phyloP scores from a whole-genome alignment of 2,797 vertebrate species.

The Notamacropus eugenii region DNA sequence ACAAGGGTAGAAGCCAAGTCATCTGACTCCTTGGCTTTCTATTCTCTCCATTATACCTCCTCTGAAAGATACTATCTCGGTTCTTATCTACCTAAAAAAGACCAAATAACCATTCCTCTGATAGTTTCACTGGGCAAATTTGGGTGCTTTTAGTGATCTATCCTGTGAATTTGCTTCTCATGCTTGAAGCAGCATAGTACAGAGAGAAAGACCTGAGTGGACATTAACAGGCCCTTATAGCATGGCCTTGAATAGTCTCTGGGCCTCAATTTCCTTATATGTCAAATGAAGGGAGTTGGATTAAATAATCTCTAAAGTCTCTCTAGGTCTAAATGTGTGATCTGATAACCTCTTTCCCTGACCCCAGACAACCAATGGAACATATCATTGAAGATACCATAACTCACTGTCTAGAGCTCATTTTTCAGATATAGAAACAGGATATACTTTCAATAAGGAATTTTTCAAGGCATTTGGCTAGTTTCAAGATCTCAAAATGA shows the following conservation, averaged over 20 bases:
- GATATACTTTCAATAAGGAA: background rate
- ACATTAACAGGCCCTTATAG: background rate
- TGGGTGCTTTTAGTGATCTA: background rate
- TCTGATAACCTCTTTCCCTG: background rate
- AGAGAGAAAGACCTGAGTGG: background rate
- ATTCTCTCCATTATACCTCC: background rate
- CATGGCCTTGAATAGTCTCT: background rate
- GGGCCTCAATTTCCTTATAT: background rate
- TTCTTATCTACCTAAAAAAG: background rate
- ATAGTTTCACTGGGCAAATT: background rate
- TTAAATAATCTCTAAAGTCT: background rate
- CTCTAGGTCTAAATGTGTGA: background rate
- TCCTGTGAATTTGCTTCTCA: background rate
- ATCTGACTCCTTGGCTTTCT: background rate
- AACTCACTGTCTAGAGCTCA: background rate
- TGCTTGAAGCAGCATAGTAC: background rate
- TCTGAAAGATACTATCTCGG: background rate
- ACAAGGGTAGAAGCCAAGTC: background rate
- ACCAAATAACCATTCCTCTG: background rate
- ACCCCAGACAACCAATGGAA: background rate
- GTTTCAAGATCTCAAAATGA: background rate
- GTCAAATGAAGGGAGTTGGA: background rate
- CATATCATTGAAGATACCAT: background rate
- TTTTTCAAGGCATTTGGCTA: background rate
- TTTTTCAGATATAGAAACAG: background rate